Base-by-base conservation (phyloP, 2,113 vertebrate species). In the Lycocorax pyrrhopterus region DNA sequence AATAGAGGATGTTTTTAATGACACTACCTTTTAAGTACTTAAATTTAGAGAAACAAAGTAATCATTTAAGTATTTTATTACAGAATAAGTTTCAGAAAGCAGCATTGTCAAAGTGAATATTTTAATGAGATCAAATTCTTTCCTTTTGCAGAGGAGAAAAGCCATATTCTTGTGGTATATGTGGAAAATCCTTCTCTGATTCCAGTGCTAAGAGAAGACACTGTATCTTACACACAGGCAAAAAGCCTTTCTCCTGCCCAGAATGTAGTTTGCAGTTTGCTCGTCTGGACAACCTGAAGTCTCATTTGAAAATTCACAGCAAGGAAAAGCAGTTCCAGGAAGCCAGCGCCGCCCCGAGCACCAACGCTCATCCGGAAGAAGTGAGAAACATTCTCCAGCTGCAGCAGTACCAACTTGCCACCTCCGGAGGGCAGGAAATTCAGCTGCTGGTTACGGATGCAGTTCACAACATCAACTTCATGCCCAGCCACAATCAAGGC, bases 131-230 rank as follows among this genome's bases (percentile, higher is more conserved):
- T 72, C n/a, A 74, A 47, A 56, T 56, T 23, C 16, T 71, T 68
- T 56, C 23, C 32, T 75, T 90, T 96, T 97, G 29, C 96, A 99
- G 99, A 96, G 99, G 99, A 67, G 99, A 99, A 97, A 99, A 99
- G 96, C 99, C 99, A 6, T 99, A 99, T 75, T 91, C 97, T 13
- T 99, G 99, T 94, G 96, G 94, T 90, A 96, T 98, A 95, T 99
- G 99, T 37, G 98, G 98, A 89, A 99, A 99, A 93, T 98, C 98
- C 20, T 99, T 99, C 97, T 99, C 99, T 0, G 99, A 99, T 96
- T 98, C 99, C 68, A 99, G 99, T 39, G 99, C 99, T 13, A 98
- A 98, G 82, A 98, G 99, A 71, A 98, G 99, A 62, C 99, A 99
- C 14, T 98, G 98, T 33, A 98, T 98, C 58, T 98, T 99, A 6